Evolutionary conservation across 2,888 invertebrate genomes (phyloP), one percentile per base, ranked within the genome.

Genomic region (Nasonovia ribisnigri): DNA sequence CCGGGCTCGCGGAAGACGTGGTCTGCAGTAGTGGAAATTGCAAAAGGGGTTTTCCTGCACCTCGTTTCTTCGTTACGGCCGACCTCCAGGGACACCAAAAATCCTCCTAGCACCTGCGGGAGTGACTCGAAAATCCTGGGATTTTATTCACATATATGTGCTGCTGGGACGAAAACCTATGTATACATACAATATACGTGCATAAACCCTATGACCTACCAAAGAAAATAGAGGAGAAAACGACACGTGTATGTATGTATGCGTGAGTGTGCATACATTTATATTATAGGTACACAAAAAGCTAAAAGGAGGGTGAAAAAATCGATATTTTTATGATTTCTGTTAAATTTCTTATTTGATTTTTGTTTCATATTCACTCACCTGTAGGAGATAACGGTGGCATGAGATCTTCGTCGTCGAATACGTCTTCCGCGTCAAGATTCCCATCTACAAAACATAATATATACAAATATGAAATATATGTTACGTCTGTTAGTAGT

Each of bases 41-140:
- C 93, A 93, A 93, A 93, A 93, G 46, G 90, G 90, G 86, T 93
- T 87, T 36, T 86, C 90, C 90, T 86, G 93, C 93, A 93, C 93
- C 93, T 93, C 93, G 93, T 93, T 93, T 93, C 93, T 93, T 90
- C 90, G 93, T 93, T 93, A 93, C 86, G 86, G 90, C 57, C 24
- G 67, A 57, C 60, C 93, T 86, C 90, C 20, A 67, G 93, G 93
- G 90, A 90, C 29, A 43, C 60, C 20, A 86, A 67, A 86, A 90
- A 93, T 90, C 93, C 93, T 90, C 89, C 67, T 87, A 67, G 93
- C 93, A 93, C 93, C 93, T 90, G 93, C 90, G 67, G 90, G 90
- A 90, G 67, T 20, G 46, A 90, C 84, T 84, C 84, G 89, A 84
- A 89, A 90, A 93, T 77, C 93, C 93, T 84, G 89, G 89, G 93